Conservation (phyloP, 2,113 vertebrate species). For the Pterocles gutturalis region DNA sequence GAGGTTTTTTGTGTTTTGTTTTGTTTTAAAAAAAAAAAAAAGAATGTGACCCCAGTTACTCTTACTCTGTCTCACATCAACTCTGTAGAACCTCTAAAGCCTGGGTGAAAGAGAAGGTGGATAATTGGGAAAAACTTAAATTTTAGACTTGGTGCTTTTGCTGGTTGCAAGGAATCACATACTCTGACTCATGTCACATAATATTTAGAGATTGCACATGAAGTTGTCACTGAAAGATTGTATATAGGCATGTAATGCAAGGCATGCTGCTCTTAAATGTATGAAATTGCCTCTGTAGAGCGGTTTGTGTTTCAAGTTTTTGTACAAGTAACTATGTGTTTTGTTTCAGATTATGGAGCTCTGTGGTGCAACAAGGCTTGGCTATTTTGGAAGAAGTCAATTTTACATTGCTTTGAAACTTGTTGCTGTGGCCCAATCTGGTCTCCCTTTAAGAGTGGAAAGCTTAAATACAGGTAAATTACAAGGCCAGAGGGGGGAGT, state of each 20-base stretch:
- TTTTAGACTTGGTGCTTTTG: neutral
- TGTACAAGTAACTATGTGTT: constrained; percentile 18
- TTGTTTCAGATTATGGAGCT: constrained; percentile 91
- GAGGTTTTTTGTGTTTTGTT: too few species aligned
- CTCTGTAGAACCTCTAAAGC: neutral
- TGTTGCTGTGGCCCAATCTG: constrained; percentile 95
- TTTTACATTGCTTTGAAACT: constrained; percentile 99
- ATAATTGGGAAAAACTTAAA: neutral
- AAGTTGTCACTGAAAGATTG: neutral
- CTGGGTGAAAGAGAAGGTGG: neutral
- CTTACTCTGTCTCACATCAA: neutral
- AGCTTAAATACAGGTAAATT: constrained; percentile 95
- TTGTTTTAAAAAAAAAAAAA: neutral
- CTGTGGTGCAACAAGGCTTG: constrained; percentile 95
- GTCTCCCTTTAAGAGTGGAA: constrained; percentile 93
- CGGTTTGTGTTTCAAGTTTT: neutral
- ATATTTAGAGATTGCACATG: neutral
- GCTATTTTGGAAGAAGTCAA: constrained; percentile 97
- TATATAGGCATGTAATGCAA: neutral
- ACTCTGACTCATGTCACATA: neutral
- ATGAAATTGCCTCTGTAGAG: neutral
- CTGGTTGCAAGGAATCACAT: neutral
- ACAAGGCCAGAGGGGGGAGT: rapidly evolving
- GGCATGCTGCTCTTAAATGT: neutral
- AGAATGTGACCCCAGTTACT: neutral